A percentile compares a stretch with the other conserved stretches of the same genome.
Conservation (phyloP, 2,797 vertebrate genomes). For the Simalia tracyae region DNA sequence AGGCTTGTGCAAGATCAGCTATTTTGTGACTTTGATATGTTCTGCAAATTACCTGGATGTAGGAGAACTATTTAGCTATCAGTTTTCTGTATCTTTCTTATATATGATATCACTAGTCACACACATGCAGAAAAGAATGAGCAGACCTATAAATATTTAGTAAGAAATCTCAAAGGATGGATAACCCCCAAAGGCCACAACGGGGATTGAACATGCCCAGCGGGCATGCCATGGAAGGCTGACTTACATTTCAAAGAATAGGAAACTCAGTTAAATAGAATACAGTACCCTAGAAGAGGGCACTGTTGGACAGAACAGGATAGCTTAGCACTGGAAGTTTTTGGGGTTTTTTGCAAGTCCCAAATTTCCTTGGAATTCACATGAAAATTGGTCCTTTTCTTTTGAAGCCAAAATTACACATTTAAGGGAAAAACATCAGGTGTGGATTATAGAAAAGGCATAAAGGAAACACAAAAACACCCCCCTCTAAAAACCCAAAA, state of each 20-base stretch:
- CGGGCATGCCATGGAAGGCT: not conserved
- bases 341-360: not conserved
- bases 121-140: not conserved
- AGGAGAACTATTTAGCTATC: not conserved
- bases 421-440: not conserved
- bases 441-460: not conserved
- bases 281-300: not conserved
- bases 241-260: not conserved
- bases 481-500: not conserved
- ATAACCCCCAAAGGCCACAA: not conserved
- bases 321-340: not conserved
- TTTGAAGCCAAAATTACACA: not conserved
- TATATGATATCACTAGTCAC: not conserved
- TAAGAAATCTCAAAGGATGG: not conserved
- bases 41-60: not conserved
- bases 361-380: not conserved
- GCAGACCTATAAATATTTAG: not conserved
- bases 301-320: not conserved
- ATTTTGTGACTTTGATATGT: not conserved
- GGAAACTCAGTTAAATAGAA: not conserved
- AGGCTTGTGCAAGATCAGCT: not conserved
- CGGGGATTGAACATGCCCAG: not conserved
- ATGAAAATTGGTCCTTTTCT: not conserved
- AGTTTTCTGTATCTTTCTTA: not conserved
- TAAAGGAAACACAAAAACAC: not conserved